Evolutionary conservation across 2,113 vertebrate species (phyloP).

Genomic region (Ciconia boyciana): DNA sequence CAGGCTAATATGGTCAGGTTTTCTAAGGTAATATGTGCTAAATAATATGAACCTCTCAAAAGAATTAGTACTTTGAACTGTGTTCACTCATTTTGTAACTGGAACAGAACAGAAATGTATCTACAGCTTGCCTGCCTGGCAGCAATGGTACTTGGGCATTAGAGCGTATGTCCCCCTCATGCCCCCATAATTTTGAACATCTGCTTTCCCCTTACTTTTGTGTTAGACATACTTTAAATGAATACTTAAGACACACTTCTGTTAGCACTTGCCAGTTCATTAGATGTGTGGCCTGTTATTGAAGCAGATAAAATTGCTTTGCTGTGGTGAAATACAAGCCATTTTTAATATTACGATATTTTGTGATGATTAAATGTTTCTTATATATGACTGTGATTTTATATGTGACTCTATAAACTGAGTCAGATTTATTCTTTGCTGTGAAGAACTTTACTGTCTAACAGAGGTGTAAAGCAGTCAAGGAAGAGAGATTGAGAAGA

Average conservation of each 20-base stretch:
- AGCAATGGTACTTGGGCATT: background rate
- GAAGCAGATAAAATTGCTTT: background rate
- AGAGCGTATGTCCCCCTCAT: accelerated
- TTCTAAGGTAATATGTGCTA: conserved; percentile 72
- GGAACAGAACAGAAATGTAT: background rate
- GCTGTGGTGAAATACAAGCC: background rate
- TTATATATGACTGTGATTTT: background rate
- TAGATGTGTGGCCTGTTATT: background rate
- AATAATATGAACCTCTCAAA: background rate
- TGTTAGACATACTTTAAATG: background rate
- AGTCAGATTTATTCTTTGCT: background rate
- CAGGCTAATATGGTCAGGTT: conserved; percentile 71
- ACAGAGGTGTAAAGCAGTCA: background rate
- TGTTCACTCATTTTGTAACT: background rate
- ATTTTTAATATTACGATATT: background rate
- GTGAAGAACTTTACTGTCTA: background rate
- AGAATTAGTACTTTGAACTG: background rate
- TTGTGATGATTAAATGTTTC: background rate
- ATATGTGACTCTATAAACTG: background rate
- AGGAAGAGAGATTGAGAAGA: background rate
- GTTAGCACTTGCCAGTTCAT: background rate
- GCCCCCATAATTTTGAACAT: background rate
- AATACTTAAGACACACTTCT: background rate
- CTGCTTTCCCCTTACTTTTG: background rate
- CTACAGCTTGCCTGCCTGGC: background rate